Conservation (phyloP, 2,113 vertebrate species). For the Solenodon paradoxus region DNA sequence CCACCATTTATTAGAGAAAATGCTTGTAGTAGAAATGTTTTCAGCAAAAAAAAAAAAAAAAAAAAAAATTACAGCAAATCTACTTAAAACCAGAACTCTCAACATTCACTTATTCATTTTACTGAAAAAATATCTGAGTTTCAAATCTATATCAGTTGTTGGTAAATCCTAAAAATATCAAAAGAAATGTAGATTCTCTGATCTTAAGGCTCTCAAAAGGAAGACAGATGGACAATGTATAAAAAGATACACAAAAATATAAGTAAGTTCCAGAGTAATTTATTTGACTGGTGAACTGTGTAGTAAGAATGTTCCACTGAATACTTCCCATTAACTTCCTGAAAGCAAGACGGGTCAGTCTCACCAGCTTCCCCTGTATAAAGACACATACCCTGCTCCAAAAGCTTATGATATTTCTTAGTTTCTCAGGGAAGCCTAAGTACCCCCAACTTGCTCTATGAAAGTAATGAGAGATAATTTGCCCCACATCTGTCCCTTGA, state of each 20-base stretch:
- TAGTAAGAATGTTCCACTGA: neutral
- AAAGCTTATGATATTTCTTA: neutral
- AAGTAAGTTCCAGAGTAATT: neutral
- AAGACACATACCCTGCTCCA: neutral
- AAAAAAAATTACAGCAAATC: neutral
- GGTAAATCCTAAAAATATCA: neutral
- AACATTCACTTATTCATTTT: neutral
- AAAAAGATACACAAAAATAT: neutral
- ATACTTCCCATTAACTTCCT: neutral
- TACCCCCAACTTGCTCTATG: neutral
- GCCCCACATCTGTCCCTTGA: neutral
- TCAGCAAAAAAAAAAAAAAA: no score
- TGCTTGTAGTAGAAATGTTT: neutral
- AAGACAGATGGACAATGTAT: neutral
- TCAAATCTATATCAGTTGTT: neutral
- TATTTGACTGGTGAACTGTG: neutral
- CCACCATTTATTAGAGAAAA: neutral
- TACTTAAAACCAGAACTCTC: neutral
- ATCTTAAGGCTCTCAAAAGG: neutral
- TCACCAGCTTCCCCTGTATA: neutral
- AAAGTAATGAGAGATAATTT: neutral
- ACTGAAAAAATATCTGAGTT: constrained; percentile 31
- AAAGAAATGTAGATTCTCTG: neutral
- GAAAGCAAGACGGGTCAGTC: neutral
- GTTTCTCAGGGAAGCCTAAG: neutral